These are phyloP conservation scores for Speoplatyrhinus poulsoni DNA, from an alignment of 2,113 vertebrate species.

Conservation along the genomic window DNA sequence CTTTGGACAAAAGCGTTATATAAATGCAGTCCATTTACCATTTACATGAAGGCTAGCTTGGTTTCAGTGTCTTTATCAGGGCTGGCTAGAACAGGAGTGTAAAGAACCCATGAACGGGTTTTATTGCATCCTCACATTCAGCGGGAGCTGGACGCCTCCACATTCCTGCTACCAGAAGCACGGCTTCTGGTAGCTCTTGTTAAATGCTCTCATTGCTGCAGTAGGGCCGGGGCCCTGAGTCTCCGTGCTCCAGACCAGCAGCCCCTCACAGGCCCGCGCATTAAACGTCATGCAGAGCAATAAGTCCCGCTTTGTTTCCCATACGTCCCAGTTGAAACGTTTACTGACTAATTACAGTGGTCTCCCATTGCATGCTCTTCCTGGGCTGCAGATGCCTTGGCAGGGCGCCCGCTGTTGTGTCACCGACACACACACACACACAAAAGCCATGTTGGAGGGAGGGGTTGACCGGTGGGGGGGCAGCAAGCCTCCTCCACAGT, in stretches of 20 bases:
- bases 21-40: too few relatives aligned
- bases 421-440: conserved; percentile 44
- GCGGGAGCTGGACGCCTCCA: conserved; percentile 34
- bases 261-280: conserved; percentile 66
- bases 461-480: not conserved
- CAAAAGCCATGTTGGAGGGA: conserved; percentile 2
- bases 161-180: conserved; percentile 31
- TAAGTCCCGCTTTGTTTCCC: conserved; percentile 77
- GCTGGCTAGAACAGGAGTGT: conserved; percentile 32
- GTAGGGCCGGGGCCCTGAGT: conserved; percentile 69
- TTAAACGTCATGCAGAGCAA: conserved; percentile 69
- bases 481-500: too few relatives aligned
- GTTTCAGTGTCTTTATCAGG: conserved; percentile 43
- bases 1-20: too few relatives aligned
- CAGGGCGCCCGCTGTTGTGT: conserved; percentile 70
- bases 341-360: conserved; percentile 79
- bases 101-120: conserved; percentile 45
- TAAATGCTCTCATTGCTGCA: conserved; percentile 72
- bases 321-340: conserved; percentile 77
- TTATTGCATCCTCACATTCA: conserved; percentile 61
- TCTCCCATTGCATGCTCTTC: conserved; percentile 71
- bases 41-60: conserved; percentile 19
- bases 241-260: conserved; percentile 66
- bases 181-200: conserved; percentile 56
- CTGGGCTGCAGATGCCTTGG: conserved; percentile 76